Base-by-base conservation (phyloP, 2,797 vertebrate species). In the Rhabdomys pumilio region DNA sequence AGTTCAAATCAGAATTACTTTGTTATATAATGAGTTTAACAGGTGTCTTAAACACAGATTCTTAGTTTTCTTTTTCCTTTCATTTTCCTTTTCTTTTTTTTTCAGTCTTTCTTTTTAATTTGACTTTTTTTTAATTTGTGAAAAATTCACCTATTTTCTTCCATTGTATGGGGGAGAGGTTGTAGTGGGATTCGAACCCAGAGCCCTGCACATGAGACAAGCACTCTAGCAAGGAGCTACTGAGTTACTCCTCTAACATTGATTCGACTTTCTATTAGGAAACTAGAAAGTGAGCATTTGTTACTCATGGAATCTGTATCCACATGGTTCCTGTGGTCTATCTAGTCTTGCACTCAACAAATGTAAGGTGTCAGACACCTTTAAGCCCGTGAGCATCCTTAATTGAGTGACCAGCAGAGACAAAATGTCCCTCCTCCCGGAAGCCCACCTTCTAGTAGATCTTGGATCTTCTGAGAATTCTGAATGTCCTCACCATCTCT, bases 81-180 rank as follows among this genome's bases (percentile, higher is more conserved):
- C 31, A 6, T 63, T 47, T 61, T 47, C 34, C 15, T n/a, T 69
- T 17, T 31, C 14, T 19, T n/a, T 69, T n/a, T 19, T n/a, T 69
- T n/a, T 44, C 44, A 0, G 29, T 79, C 26, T 41, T 44, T 61
- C 38, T 50, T 50, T 85, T 24, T 13, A 14, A 41, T 53, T 50
- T 85, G 61, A 14, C 41, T 8, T 6, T 83, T 96, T 55, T 87
- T 76, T 84, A 84, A 84, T 34, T 34, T 88, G 19, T 75, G 83
- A 65, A 92, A 90, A 81, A 80, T 72, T 13, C 19, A 89, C 47
- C 59, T 11, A 69, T 50, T 90, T 76, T n/a, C 20, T 95, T 86
- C 77, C 90, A 38, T 3, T 89, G 13, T 31, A 8, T 59, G 34
- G 17, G 59, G 38, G 19, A 34, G 38, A 8, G 57, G 24, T 47